phyloP scores from a whole-genome alignment of 2,797 vertebrate species.

The Poeciliopsis presidionis region DNA sequence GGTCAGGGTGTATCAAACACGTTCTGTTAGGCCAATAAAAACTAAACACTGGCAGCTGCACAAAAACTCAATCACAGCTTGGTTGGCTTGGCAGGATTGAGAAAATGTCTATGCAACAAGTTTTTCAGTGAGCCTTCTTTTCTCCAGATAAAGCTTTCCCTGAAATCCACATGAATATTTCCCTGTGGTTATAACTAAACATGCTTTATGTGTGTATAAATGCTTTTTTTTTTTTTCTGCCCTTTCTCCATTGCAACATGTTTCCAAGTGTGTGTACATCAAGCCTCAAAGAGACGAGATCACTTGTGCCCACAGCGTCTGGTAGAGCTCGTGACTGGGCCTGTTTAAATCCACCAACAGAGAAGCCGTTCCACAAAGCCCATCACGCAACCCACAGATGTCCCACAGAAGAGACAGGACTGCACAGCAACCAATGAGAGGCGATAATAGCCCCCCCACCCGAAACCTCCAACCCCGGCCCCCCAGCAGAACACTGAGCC shows the following conservation, averaged over 20 bases:
- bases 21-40: slow-evolving; percentile 54
- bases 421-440: slow-evolving; percentile 69
- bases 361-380: slow-evolving; percentile 75
- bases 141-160: slow-evolving; percentile 19
- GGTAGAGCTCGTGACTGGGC: slow-evolving; percentile 79
- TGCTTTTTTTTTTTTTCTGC: slow-evolving; percentile 34
- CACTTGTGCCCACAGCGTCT: slow-evolving; percentile 78
- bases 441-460: slow-evolving; percentile 58
- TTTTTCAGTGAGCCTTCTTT: slow-evolving; percentile 27
- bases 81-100: slow-evolving; percentile 28
- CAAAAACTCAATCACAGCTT: slow-evolving; percentile 54
- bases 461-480: not conserved
- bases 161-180: slow-evolving; percentile 21
- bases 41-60: slow-evolving; percentile 54
- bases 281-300: slow-evolving; percentile 70
- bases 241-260: slow-evolving; percentile 33
- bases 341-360: slow-evolving; percentile 82
- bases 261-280: slow-evolving; percentile 62
- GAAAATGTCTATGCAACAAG: slow-evolving; percentile 23
- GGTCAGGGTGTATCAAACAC: slow-evolving; percentile 62
- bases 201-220: slow-evolving; percentile 33
- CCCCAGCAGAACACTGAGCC: slow-evolving; percentile 5
- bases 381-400: slow-evolving; percentile 85
- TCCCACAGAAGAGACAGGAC: slow-evolving; percentile 79
- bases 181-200: slow-evolving; percentile 26